phyloP scores from a whole-genome alignment of 2,797 vertebrate genomes.

The Coregonus sp. region DNA sequence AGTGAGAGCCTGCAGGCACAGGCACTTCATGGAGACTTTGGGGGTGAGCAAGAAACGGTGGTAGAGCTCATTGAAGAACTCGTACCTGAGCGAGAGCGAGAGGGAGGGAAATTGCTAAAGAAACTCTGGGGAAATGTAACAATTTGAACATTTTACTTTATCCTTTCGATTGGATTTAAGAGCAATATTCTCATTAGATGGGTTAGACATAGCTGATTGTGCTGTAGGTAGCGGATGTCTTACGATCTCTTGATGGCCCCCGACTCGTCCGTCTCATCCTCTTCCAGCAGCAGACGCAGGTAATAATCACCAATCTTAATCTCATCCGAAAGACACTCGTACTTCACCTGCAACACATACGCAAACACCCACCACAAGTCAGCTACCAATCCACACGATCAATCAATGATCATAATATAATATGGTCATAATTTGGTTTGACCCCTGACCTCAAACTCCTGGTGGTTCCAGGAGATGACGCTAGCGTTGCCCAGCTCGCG shows the following conservation, averaged over 20 bases:
- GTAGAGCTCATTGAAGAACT: slow-evolving; percentile 99
- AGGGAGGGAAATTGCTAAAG: background rate
- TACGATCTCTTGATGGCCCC: slow-evolving; percentile 98
- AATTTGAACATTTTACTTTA: background rate
- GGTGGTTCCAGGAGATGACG: slow-evolving; percentile 98
- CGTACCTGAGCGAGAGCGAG: slow-evolving; percentile 79
- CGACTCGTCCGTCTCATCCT: slow-evolving; percentile 93
- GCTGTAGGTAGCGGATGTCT: slow-evolving; percentile 52
- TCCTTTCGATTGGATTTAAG: background rate
- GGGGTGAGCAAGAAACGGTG: slow-evolving; percentile 98
- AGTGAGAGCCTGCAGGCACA: slow-evolving; percentile 95
- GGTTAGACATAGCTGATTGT: background rate
- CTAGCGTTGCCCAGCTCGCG: slow-evolving; percentile 92
- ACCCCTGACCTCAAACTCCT: slow-evolving; percentile 92
- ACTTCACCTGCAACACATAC: slow-evolving; percentile 83
- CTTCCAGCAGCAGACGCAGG: slow-evolving; percentile 91
- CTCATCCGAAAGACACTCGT: slow-evolving; percentile 97
- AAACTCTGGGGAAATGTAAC: background rate
- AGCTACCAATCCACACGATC: background rate
- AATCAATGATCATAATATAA: background rate
- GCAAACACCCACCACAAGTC: background rate
- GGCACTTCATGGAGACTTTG: slow-evolving; percentile 98
- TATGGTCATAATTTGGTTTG: background rate
- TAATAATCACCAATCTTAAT: slow-evolving; percentile 99
- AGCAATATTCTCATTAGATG: background rate